Evolutionary conservation across 2,113 vertebrate species (phyloP).

Genomic region (Elephas maximus): DNA sequence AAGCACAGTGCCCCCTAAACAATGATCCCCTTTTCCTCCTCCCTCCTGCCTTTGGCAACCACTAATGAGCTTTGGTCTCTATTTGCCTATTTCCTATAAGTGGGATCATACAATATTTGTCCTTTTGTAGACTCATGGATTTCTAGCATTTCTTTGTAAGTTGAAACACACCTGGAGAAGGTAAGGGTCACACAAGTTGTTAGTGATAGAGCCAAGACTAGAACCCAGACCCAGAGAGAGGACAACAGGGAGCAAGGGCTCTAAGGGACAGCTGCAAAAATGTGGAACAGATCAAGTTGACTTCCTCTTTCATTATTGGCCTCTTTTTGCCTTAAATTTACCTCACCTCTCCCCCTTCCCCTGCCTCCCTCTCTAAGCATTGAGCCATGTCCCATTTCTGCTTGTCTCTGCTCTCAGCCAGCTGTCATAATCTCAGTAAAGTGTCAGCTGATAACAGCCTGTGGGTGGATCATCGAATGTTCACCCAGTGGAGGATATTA

Average conservation of each 20-base stretch:
- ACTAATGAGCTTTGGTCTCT: not conserved
- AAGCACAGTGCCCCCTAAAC: not conserved
- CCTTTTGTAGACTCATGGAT: not conserved
- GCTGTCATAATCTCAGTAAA: constrained; percentile 63
- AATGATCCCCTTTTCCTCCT: not conserved
- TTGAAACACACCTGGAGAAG: not conserved
- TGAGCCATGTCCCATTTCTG: constrained; percentile 28
- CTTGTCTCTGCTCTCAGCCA: not conserved
- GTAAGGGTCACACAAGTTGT: not conserved
- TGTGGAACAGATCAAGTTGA: not conserved
- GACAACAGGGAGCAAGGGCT: not conserved
- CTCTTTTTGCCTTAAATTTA: not conserved
- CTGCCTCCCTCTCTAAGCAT: not conserved
- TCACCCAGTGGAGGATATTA: not conserved
- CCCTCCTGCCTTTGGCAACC: not conserved
- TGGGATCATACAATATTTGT: not conserved
- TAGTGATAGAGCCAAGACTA: not conserved
- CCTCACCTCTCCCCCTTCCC: not conserved
- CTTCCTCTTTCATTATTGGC: not conserved
- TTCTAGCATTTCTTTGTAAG: constrained; percentile 10
- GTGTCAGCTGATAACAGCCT: constrained; percentile 52
- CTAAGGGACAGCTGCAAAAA: not conserved
- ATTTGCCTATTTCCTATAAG: not conserved
- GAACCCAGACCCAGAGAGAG: not conserved
- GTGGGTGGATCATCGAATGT: constrained; percentile 29